phyloP scores from a whole-genome alignment of 2,797 vertebrate genomes.

The Catostomus latipinnis region DNA sequence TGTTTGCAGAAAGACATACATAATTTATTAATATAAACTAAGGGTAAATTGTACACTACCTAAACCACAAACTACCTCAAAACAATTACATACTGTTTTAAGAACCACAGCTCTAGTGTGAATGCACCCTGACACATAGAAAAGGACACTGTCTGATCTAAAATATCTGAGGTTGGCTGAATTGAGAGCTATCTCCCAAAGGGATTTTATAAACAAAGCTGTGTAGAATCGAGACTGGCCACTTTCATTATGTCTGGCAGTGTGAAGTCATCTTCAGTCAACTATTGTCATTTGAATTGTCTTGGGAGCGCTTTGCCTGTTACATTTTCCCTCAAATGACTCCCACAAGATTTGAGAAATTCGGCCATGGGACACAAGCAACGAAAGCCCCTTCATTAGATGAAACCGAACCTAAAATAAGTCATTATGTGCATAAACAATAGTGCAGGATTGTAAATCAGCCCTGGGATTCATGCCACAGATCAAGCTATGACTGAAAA shows the following conservation, averaged over 20 bases:
- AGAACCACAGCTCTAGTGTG: neutral
- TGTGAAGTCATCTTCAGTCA: neutral
- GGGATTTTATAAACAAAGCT: conserved; percentile 1
- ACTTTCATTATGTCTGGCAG: neutral
- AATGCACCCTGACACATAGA: neutral
- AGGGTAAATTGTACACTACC: too few relatives aligned
- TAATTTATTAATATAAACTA: too few relatives aligned
- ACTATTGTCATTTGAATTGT: neutral
- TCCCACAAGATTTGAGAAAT: conserved; percentile 13
- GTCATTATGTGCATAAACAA: conserved; percentile 3
- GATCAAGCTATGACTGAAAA: neutral
- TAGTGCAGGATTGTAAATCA: conserved; percentile 1
- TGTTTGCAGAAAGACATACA: too few relatives aligned
- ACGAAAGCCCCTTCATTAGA: conserved; percentile 20
- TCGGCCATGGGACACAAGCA: neutral
- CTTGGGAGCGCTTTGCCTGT: neutral
- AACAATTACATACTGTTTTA: neutral
- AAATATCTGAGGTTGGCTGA: neutral
- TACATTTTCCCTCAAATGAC: neutral
- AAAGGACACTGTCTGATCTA: neutral
- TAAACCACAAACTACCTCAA: neutral
- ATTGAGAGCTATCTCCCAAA: neutral
- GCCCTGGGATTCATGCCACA: neutral
- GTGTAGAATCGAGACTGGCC: neutral
- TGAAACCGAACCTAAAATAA: conserved; percentile 1